A percentile compares a stretch with the other conserved stretches of the same genome.
These are phyloP conservation scores for Loripinus fragilis DNA, from an alignment of 2,888 invertebrate genomes.

Conservation along the genomic window DNA sequence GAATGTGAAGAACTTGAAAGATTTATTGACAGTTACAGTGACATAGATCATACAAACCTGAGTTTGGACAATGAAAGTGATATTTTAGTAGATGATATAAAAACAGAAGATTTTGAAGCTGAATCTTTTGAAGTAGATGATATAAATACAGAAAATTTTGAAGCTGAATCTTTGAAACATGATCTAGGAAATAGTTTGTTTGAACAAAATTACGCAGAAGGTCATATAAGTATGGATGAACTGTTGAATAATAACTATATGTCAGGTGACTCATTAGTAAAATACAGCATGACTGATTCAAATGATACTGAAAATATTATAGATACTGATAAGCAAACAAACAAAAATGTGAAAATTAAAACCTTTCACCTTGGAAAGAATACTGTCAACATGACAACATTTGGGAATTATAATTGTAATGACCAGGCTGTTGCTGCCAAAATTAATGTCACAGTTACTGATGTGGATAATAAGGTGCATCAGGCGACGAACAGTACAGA, in stretches of 20 bases:
- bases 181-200: too few relatives aligned
- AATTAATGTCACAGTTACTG: neutral
- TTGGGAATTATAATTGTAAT: slow-evolving; percentile 8
- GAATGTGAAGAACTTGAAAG: slow-evolving; percentile 9
- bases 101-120: neutral
- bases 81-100: neutral
- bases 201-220: neutral
- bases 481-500: neutral
- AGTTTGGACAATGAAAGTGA: neutral
- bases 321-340: neutral
- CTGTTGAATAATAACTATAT: neutral
- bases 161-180: too few relatives aligned
- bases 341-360: neutral
- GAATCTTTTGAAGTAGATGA: neutral
- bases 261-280: neutral
- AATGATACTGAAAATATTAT: neutral
- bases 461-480: neutral
- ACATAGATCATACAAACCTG: neutral
- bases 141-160: neutral
- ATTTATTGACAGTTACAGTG: slow-evolving; percentile 14
- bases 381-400: slow-evolving; percentile 9
- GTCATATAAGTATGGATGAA: neutral
- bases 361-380: slow-evolving; percentile 5
- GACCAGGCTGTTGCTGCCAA: neutral
- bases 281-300: neutral